Conservation (phyloP, 2,797 vertebrate species). For the Rhincodon typus region DNA sequence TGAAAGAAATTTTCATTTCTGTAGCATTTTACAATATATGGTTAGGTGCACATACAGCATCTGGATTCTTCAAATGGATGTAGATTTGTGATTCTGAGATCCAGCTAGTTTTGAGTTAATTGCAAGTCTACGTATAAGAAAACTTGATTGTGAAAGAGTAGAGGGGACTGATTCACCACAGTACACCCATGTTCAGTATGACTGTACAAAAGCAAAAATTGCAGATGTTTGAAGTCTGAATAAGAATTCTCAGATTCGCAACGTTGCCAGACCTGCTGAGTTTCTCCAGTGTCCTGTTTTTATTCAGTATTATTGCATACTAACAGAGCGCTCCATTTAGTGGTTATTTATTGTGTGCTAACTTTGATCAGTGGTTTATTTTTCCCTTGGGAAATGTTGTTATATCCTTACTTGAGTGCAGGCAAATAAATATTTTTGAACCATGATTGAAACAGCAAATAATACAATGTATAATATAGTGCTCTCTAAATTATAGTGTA, state of each 20-base stretch:
- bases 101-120: background rate
- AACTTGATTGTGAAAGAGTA: background rate
- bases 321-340: background rate
- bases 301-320: too few relatives aligned
- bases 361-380: background rate
- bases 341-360: background rate
- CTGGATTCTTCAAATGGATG: background rate
- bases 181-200: background rate
- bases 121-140: background rate
- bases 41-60: background rate
- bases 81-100: background rate
- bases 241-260: too few relatives aligned
- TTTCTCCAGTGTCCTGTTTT: too few relatives aligned
- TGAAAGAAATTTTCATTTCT: background rate
- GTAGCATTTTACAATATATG: background rate
- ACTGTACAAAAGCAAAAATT: too few relatives aligned
- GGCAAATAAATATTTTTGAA: background rate
- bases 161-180: background rate
- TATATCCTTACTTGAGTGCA: background rate
- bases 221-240: too few relatives aligned
- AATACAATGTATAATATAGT: background rate
- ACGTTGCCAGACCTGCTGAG: too few relatives aligned
- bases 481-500: background rate
- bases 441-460: background rate
- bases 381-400: background rate